These are phyloP conservation scores for Ephydatia muelleri DNA, from an alignment of 37 sponge, comb jelly and placozoan genomes.

Conservation along the genomic window DNA sequence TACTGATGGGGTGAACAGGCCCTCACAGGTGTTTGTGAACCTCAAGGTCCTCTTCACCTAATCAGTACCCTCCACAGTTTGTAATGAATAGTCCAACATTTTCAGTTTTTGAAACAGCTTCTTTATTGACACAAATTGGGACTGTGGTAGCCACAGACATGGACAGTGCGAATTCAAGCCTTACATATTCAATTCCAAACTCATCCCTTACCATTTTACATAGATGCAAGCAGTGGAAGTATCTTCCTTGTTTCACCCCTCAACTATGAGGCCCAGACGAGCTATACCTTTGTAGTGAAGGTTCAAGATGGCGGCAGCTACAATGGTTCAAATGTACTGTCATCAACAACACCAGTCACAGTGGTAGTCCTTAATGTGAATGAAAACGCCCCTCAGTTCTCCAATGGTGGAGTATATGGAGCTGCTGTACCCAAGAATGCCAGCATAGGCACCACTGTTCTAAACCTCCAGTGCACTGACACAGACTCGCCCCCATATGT, in stretches of 20 bases:
- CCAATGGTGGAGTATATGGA: constrained; percentile 67
- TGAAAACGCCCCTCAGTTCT: constrained; percentile 55
- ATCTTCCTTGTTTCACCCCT: constrained; percentile 47
- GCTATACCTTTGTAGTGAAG: constrained; percentile 26
- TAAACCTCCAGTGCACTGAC: constrained; percentile 59
- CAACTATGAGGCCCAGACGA: constrained; percentile 44
- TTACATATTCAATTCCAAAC: constrained; percentile 19
- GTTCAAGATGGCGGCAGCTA: constrained; percentile 67
- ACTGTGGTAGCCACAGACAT: constrained; percentile 41
- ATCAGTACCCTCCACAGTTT: constrained; percentile 48
- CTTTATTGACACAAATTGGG: constrained; percentile 28
- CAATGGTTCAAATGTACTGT: constrained; percentile 52
- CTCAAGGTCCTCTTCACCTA: constrained; percentile 36
- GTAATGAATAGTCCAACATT: not conserved
- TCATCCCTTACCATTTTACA: constrained; percentile 33
- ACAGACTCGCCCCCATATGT: constrained; percentile 43
- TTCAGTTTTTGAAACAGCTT: constrained; percentile 45
- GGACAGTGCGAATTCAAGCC: constrained; percentile 32
- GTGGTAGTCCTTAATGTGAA: constrained; percentile 56
- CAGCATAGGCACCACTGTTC: constrained; percentile 18
- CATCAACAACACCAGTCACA: constrained; percentile 23
- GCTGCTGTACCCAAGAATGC: constrained; percentile 54
- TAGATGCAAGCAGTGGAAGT: constrained; percentile 50
- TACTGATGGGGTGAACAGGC: constrained; percentile 19
- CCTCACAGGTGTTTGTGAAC: constrained; percentile 23